These are phyloP conservation scores for Drosophila cognata DNA, from an alignment of 2,888 invertebrate species.

Conservation along the genomic window DNA sequence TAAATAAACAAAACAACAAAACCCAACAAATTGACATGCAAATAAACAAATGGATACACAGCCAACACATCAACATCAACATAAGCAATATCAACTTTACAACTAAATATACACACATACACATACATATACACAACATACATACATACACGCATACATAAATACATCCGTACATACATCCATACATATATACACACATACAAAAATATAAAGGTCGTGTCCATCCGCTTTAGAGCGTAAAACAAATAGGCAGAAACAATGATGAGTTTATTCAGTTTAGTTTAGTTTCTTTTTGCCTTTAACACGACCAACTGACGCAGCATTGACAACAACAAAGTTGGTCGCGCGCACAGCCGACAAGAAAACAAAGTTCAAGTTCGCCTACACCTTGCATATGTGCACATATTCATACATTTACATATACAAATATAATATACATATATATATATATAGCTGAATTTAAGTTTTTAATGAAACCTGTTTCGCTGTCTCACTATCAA, in stretches of 20 bases:
- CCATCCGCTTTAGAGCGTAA: conserved; percentile 47
- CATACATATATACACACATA: conserved; percentile 13
- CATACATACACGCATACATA: neutral
- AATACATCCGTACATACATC: neutral
- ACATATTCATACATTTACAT: neutral
- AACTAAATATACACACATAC: neutral
- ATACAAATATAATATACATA: conserved; percentile 1
- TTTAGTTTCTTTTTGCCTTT: conserved; percentile 29
- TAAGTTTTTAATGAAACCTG: conserved; percentile 23
- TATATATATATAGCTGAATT: conserved; percentile 17
- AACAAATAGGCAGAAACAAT: conserved; percentile 52
- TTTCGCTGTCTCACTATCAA: conserved; percentile 55
- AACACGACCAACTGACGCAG: conserved; percentile 46
- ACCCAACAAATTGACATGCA: conserved; percentile 61
- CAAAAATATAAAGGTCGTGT: conserved; percentile 59
- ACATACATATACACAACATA: conserved; percentile 3
- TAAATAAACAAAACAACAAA: conserved; percentile 62
- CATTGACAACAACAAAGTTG: conserved; percentile 17
- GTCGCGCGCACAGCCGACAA: conserved; percentile 45
- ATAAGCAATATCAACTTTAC: conserved; percentile 11
- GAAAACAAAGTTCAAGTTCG: conserved; percentile 61
- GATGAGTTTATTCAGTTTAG: conserved; percentile 28
- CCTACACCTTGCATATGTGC: conserved; percentile 39
- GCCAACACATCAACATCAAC: conserved; percentile 34
- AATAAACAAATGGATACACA: conserved; percentile 60